These are phyloP conservation scores for Anser cygnoides DNA, from an alignment of 2,113 vertebrate species.

Conservation along the genomic window DNA sequence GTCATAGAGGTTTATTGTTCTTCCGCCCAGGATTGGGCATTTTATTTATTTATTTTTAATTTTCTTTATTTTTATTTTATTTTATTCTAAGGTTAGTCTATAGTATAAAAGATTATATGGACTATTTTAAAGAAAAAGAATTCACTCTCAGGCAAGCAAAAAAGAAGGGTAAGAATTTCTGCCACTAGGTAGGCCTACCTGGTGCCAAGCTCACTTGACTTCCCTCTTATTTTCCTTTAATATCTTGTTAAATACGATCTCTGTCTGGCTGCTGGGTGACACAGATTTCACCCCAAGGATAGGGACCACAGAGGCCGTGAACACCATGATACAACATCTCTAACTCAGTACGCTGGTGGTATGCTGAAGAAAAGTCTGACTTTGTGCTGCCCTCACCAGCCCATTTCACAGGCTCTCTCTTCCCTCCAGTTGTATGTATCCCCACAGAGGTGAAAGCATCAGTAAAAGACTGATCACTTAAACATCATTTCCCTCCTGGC, in stretches of 20 bases:
- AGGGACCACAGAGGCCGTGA: fast-evolving
- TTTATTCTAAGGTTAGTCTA: not conserved
- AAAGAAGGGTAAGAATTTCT: not conserved
- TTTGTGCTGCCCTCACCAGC: not conserved
- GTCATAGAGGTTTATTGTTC: not conserved
- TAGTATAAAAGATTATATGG: not conserved
- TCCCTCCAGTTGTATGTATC: not conserved
- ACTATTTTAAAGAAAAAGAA: not conserved
- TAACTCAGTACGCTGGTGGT: not conserved
- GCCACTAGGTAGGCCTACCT: not conserved
- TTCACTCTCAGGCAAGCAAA: not conserved
- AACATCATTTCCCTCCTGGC: not conserved
- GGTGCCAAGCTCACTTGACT: not conserved
- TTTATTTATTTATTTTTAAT: too few relatives aligned
- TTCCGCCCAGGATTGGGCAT: too few relatives aligned
- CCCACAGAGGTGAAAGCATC: not conserved
- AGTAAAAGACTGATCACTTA: not conserved
- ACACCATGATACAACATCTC: not conserved
- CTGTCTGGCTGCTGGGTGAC: not conserved
- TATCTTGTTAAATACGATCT: not conserved
- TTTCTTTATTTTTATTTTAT: not conserved
- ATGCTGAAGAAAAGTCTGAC: not conserved
- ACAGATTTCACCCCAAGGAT: not conserved
- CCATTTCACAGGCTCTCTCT: not conserved
- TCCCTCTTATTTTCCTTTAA: not conserved